phyloP scores from a whole-genome alignment of 1,140 invertebrate species.

The Penaeus vannamei region DNA sequence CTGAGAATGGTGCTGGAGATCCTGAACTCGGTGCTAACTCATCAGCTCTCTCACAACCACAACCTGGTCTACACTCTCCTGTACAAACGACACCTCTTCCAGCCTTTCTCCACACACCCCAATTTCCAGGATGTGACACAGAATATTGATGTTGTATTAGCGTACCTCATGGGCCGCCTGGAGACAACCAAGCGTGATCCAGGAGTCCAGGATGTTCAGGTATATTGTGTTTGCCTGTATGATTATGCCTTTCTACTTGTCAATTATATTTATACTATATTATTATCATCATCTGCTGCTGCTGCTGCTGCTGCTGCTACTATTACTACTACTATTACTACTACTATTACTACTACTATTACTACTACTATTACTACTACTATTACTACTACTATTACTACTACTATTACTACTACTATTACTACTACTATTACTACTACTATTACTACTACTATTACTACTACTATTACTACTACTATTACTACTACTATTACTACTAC shows the following conservation, averaged over 20 bases:
- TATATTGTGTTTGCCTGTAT: neutral
- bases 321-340: no score
- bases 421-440: no score
- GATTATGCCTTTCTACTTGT: neutral
- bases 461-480: no score
- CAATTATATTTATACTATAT: no score
- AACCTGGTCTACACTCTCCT: slow-evolving; percentile 96
- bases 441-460: no score
- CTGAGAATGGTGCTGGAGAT: slow-evolving; percentile 96
- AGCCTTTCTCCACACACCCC: slow-evolving; percentile 87
- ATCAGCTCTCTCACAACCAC: slow-evolving; percentile 91
- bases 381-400: no score
- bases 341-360: no score
- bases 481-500: no score
- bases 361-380: no score
- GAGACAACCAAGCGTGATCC: slow-evolving; percentile 64
- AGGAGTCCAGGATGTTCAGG: slow-evolving; percentile 63
- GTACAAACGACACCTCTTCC: slow-evolving; percentile 94
- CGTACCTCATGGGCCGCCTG: slow-evolving; percentile 65
- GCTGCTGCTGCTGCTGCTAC: no score
- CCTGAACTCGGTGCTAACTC: slow-evolving; percentile 91
- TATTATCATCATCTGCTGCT: no score
- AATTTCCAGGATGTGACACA: slow-evolving; percentile 85
- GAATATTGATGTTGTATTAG: slow-evolving; percentile 93
- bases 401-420: no score